These are phyloP conservation scores for Caenorhabditis wallacei DNA, from an alignment of 2,888 invertebrate genomes.

Conservation along the genomic window DNA sequence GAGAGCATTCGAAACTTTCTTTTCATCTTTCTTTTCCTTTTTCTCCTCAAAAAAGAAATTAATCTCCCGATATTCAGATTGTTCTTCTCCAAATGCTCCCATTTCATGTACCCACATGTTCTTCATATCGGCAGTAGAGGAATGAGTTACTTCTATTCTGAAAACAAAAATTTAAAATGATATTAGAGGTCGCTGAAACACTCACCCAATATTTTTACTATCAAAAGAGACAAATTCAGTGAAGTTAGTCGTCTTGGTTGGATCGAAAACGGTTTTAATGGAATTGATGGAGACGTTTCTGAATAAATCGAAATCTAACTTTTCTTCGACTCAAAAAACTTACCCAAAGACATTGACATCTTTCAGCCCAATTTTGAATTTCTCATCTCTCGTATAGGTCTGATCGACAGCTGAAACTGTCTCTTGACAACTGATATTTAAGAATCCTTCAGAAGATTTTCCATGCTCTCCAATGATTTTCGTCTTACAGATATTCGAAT, in stretches of 20 bases:
- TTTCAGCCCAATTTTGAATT: conserved; percentile 51
- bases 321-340: not conserved
- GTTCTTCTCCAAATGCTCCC: conserved; percentile 60
- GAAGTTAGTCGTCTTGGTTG: conserved; percentile 56
- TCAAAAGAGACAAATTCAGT: conserved; percentile 53
- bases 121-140: conserved; percentile 41
- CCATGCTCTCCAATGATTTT: conserved; percentile 40
- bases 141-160: conserved; percentile 42
- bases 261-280: conserved; percentile 51
- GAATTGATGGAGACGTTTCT: conserved; percentile 33
- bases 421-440: conserved; percentile 51
- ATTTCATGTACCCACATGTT: conserved; percentile 46
- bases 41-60: conserved; percentile 31
- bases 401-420: conserved; percentile 38
- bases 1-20: not conserved
- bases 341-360: conserved; percentile 29
- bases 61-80: conserved; percentile 56
- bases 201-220: conserved; percentile 53
- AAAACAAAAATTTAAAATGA: not conserved
- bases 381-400: conserved; percentile 34
- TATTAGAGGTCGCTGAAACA: not conserved
- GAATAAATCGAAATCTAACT: not conserved
- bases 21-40: not conserved
- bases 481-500: conserved; percentile 59
- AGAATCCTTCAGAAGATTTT: conserved; percentile 36